These are phyloP conservation scores for Hypotaenidia okinawae DNA, from an alignment of 2,797 vertebrate species.

Conservation along the genomic window DNA sequence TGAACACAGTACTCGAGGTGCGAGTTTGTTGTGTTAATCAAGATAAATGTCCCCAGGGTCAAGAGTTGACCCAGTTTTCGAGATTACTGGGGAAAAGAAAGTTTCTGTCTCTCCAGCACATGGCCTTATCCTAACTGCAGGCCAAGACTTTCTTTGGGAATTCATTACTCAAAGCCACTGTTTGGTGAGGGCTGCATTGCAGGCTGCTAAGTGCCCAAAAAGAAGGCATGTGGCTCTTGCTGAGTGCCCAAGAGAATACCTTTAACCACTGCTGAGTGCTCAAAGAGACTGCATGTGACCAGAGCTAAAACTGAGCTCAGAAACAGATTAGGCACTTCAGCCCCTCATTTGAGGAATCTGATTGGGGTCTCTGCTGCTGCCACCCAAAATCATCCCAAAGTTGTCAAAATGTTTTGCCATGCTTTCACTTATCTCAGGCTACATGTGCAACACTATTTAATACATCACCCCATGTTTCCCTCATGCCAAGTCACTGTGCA, in stretches of 20 bases:
- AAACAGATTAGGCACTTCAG: not conserved
- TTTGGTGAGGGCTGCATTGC: fast-evolving
- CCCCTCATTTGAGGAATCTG: not conserved
- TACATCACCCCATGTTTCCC: not conserved
- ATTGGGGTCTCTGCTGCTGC: not conserved
- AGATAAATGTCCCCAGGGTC: not conserved
- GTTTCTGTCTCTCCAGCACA: not conserved
- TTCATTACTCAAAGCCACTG: not conserved
- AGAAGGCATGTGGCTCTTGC: not conserved
- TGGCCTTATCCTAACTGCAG: not conserved
- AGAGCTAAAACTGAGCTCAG: not conserved
- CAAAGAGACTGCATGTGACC: fast-evolving
- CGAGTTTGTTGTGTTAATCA: too few species aligned
- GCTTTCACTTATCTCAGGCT: not conserved
- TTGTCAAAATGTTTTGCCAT: not conserved
- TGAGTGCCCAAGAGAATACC: not conserved
- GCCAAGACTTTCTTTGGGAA: not conserved
- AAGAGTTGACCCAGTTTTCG: not conserved
- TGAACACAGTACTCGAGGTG: too few species aligned
- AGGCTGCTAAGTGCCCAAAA: not conserved
- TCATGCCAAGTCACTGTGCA: not conserved
- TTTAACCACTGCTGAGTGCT: too few species aligned
- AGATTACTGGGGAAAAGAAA: not conserved
- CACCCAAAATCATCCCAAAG: not conserved
- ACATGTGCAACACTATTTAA: not conserved